These are phyloP conservation scores for Dysmachus trigonus DNA, from an alignment of 2,888 invertebrate genomes.

Conservation along the genomic window DNA sequence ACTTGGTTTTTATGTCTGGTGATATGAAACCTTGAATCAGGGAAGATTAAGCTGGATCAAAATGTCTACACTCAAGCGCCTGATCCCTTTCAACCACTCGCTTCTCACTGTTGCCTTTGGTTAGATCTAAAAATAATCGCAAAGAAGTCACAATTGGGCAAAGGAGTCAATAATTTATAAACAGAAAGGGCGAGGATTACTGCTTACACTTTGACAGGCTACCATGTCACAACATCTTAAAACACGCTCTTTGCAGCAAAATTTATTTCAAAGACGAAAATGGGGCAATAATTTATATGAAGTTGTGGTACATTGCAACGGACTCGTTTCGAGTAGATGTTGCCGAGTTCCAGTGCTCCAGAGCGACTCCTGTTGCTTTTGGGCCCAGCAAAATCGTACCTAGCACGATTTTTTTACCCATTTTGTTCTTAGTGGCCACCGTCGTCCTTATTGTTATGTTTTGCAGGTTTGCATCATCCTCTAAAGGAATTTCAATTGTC, in stretches of 20 bases:
- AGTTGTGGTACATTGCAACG: constrained; percentile 62
- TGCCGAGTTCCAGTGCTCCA: constrained; percentile 59
- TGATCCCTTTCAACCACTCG: constrained; percentile 14
- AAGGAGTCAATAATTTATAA: constrained; percentile 18
- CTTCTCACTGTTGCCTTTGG: background rate
- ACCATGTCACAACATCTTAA: constrained; percentile 13
- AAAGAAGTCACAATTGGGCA: background rate
- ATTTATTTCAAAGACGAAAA: background rate
- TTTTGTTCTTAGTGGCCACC: constrained; percentile 62
- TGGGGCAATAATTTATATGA: constrained; percentile 53
- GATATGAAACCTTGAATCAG: constrained; percentile 12
- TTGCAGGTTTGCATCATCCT: constrained; percentile 56
- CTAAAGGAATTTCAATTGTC: constrained; percentile 58
- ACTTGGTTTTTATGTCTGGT: background rate
- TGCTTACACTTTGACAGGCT: background rate
- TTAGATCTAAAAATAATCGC: background rate
- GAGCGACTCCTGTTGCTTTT: constrained; percentile 52
- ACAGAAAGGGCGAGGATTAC: constrained; percentile 12
- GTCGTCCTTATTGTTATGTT: constrained; percentile 59
- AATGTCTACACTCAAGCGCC: background rate
- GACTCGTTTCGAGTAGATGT: constrained; percentile 57
- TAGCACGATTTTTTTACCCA: constrained; percentile 62
- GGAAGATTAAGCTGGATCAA: constrained; percentile 1
- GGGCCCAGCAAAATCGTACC: constrained; percentile 57
- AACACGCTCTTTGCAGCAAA: background rate